Evolutionary conservation across 2,797 vertebrate genomes (phyloP).

Genomic region (Protonibea diacanthus): DNA sequence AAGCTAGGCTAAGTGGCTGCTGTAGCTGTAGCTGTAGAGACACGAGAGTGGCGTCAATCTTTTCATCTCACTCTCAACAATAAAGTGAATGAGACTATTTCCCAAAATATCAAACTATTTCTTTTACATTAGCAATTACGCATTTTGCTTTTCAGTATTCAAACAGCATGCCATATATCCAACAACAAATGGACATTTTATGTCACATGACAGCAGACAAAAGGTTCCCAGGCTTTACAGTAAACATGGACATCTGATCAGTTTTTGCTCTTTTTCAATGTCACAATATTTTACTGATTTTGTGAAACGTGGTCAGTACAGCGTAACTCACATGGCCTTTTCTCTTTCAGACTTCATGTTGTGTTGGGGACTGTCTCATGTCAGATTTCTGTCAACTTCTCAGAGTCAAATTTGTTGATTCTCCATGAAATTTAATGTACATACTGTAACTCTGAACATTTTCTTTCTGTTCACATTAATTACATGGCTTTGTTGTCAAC

Average conservation of each 20-base stretch:
- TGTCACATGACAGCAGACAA: constrained; percentile 5
- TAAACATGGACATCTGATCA: constrained; percentile 32
- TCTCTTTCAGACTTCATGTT: constrained; percentile 86
- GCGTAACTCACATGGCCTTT: constrained; percentile 74
- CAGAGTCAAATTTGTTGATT: constrained; percentile 23
- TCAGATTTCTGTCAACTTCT: background rate
- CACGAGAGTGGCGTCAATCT: background rate
- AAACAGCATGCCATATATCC: background rate
- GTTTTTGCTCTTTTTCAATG: constrained; percentile 46
- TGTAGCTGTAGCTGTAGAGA: background rate
- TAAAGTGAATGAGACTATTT: background rate
- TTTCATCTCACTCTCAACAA: background rate
- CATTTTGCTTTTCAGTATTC: constrained; percentile 21
- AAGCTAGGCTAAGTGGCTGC: constrained; percentile 20
- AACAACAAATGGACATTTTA: background rate
- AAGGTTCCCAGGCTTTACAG: constrained; percentile 19
- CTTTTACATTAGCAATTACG: background rate
- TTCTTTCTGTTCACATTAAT: constrained; percentile 59
- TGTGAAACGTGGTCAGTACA: constrained; percentile 84
- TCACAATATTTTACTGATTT: constrained; percentile 47
- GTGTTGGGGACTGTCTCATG: constrained; percentile 76
- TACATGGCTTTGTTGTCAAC: constrained; percentile 73
- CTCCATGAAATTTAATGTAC: constrained; percentile 65
- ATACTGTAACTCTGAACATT: constrained; percentile 63
- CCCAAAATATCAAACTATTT: constrained; percentile 20